Base-by-base conservation (phyloP, 2,113 vertebrate species). In the Vulpes ferrilata region DNA sequence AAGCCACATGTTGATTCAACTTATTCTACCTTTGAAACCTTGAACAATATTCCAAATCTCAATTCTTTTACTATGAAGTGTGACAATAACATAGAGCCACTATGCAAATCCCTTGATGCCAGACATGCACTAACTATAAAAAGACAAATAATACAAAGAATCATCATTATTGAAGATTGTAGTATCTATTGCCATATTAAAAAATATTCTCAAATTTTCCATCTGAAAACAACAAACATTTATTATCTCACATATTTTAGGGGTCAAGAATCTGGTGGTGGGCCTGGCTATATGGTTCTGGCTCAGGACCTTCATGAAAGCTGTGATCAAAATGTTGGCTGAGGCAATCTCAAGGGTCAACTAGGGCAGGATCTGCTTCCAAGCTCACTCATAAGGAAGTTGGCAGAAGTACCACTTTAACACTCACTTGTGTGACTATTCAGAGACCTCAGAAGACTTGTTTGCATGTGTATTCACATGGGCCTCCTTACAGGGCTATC, bases 21-120 rank as follows among this genome's bases (percentile, higher is more conserved):
- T 93, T 92, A 84, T 82, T 83, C 43, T 71, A 88, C 12, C 22
- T 94, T 97, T 96, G 43, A 95, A 93, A 92, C 87, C n/a, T 93
- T 74, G 2, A 90, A 87, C 5, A 84, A 88, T 25, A 85, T n/a
- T 90, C 69, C 27, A 87, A 80, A 92, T 7, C 15, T 96, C 55
- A 73, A 7, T 67, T 90, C 8, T 90, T 85, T 92, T 84, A 67
- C 64, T 74, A 0, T 81, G 43, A 95, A 88, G 25, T 85, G 17
- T 67, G 35, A 74, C 22, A 84, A 76, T 84, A 32, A 43, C 10
- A 32, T 48, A 86, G 35, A 51, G 4, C 55, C 60, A 83, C 17
- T 55, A 53, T 79, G 3, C 20, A 90, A 95, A 93, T 74, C 62
- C 74, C 53, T 69, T 85, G 23, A 51, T 73, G 12, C 3, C 12